Conservation (phyloP, 2,888 invertebrate genomes). For the Apotomis turbidana region DNA sequence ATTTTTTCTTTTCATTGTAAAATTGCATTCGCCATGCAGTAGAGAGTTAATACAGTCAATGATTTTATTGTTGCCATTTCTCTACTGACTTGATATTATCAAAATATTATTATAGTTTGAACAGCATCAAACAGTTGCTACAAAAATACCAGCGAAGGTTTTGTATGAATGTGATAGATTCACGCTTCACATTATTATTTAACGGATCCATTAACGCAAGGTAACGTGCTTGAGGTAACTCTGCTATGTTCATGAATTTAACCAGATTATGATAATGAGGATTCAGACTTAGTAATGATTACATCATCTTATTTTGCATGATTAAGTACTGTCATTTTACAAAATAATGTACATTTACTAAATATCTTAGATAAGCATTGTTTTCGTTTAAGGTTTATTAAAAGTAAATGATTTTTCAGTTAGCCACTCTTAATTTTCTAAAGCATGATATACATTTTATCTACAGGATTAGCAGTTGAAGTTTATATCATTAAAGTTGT, state of each 20-base stretch:
- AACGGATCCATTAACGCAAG: conserved; percentile 22
- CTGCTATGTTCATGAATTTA: conserved; percentile 20
- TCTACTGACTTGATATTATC: no score
- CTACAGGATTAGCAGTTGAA: conserved; percentile 13
- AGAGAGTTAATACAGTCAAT: no score
- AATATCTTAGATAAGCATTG: no score
- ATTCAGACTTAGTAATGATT: conserved; percentile 1
- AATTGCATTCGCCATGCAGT: no score
- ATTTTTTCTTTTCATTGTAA: no score
- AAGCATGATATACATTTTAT: conserved; percentile 2
- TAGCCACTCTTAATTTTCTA: background rate
- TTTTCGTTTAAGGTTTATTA: no score
- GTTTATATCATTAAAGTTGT: conserved; percentile 14
- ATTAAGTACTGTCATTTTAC: no score
- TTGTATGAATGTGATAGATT: conserved; percentile 1
- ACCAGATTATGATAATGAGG: conserved; percentile 26
- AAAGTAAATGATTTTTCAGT: background rate
- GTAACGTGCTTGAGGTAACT: conserved; percentile 16
- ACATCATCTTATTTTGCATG: background rate
- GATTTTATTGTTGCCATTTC: no score
- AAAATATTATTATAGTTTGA: no score
- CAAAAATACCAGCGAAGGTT: background rate
- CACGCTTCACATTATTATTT: conserved; percentile 24
- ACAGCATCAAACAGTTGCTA: background rate
- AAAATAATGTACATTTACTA: no score